A percentile compares a stretch with the other conserved stretches of the same genome.
Evolutionary conservation across 2,797 vertebrate genomes (phyloP).

Genomic region (Lacerta bilineata): DNA sequence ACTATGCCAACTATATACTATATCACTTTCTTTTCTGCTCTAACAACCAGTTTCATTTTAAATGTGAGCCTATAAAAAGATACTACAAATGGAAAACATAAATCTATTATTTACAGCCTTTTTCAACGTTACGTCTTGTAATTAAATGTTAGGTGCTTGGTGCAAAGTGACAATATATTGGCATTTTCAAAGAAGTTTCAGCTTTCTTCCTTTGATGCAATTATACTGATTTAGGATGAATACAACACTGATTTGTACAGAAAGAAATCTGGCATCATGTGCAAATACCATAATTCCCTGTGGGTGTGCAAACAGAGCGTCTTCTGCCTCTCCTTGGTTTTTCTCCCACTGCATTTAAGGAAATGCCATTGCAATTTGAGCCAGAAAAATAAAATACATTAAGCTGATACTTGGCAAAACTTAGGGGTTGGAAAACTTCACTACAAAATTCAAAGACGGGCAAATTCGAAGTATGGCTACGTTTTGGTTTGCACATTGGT

Average conservation of each 20-base stretch:
- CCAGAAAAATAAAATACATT: neutral
- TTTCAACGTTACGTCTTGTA: conserved; percentile 1
- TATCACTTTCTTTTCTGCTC: neutral
- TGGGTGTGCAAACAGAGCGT: neutral
- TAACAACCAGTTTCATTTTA: neutral
- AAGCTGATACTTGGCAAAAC: neutral
- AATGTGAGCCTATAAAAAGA: neutral
- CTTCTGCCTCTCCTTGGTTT: conserved; percentile 6
- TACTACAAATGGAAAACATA: neutral
- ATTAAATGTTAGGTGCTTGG: neutral
- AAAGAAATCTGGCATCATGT: conserved; percentile 6
- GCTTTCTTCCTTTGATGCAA: conserved; percentile 22
- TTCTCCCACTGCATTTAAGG: neutral
- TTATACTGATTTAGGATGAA: conserved; percentile 35
- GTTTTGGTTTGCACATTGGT: no score
- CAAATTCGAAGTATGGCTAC: no score
- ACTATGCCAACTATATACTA: neutral
- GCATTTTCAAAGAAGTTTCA: neutral
- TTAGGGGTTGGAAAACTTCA: no score
- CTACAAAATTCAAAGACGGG: no score
- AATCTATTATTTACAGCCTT: neutral
- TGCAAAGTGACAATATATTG: neutral
- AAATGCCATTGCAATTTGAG: conserved; percentile 13
- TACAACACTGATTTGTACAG: conserved; percentile 17
- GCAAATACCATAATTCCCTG: conserved; percentile 26